Base-by-base conservation (phyloP, 1,140 invertebrate species). In the Aradophagus sp. region DNA sequence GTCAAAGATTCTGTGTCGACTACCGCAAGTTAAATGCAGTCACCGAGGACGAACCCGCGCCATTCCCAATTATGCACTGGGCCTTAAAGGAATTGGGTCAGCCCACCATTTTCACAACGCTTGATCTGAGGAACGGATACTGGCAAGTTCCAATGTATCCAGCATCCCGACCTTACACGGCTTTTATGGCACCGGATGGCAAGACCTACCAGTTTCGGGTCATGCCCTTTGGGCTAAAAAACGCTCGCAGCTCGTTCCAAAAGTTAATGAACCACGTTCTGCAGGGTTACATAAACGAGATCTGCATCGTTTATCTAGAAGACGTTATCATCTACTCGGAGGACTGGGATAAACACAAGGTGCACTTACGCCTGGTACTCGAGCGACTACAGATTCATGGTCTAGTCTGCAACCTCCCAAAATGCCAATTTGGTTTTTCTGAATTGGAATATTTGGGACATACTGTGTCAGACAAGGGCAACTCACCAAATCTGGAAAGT, bases 101-200 rank as follows among this genome's bases (percentile, higher is more conserved):
- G 5, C 26, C 53, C 0, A 13, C 0, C 0, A 16, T 65, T 0
- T 69, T 69, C 8, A 35, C 53, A 0, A 56, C 41, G 0, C 10
- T 73, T 0, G 53, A 73, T n/a, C 26, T 63, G 1, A 38, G 23
- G 5, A 56, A 26, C 10, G 62, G 56, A 0, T 67, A 73, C n/a
- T 73, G 56, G 56, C 69, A 67, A 10, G 29, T 73, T 1, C 50
- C 50, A 0, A 31, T 73, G 32, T 8, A 36, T 5, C 17, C 23
- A 0, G 1, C 16, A 6, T 12, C n/a, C 1, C 36, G 31, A 15
- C 20, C 17, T 11, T 42, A 31, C 12, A 55, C 38, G 10, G 27
- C 50, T 5, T 55, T 55, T 12, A 41, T 8, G 8, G 26, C 77
- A 2, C 45, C 58, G 0, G 29, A 34, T 29, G 47, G 45, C 1